These are phyloP conservation scores for Condylostylus longicornis DNA, from an alignment of 1,140 invertebrate genomes.

Conservation along the genomic window DNA sequence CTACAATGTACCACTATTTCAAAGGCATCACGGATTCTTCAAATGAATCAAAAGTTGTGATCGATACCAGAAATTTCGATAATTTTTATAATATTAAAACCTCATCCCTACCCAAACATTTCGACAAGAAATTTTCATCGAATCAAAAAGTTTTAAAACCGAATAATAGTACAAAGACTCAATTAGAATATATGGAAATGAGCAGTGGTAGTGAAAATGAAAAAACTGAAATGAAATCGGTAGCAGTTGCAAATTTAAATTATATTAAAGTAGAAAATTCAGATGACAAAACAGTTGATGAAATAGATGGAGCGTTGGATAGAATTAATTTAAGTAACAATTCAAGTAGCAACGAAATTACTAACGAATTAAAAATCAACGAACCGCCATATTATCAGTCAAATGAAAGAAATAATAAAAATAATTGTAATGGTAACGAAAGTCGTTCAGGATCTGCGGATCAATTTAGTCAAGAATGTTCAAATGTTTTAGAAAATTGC, in stretches of 20 bases:
- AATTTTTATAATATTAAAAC: no score
- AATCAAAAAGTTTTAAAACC: no score
- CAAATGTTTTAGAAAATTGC: conserved; percentile 24
- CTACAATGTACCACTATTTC: conserved; percentile 67
- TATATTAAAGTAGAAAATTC: conserved; percentile 29
- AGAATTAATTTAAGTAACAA: conserved; percentile 7
- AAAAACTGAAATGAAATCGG: conserved; percentile 21
- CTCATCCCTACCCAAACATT: no score
- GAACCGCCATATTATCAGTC: conserved; percentile 30
- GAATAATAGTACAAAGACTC: no score
- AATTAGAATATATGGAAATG: conserved; percentile 31
- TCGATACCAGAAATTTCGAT: no score
- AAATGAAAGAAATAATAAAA: conserved; percentile 22
- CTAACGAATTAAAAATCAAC: conserved; percentile 27
- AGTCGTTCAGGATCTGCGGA: conserved; percentile 20
- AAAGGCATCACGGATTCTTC: conserved; percentile 51
- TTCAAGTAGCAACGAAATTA: conserved; percentile 21
- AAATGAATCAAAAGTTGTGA: not conserved
- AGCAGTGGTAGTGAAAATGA: conserved; percentile 28
- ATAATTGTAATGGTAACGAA: conserved; percentile 9
- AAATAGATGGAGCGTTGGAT: not conserved
- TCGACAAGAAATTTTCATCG: no score
- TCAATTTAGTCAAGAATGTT: conserved; percentile 30
- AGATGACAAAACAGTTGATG: conserved; percentile 25
- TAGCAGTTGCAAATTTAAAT: conserved; percentile 30